phyloP scores from a whole-genome alignment of 2,888 invertebrate species.

The Listrodromus nycthemerus region DNA sequence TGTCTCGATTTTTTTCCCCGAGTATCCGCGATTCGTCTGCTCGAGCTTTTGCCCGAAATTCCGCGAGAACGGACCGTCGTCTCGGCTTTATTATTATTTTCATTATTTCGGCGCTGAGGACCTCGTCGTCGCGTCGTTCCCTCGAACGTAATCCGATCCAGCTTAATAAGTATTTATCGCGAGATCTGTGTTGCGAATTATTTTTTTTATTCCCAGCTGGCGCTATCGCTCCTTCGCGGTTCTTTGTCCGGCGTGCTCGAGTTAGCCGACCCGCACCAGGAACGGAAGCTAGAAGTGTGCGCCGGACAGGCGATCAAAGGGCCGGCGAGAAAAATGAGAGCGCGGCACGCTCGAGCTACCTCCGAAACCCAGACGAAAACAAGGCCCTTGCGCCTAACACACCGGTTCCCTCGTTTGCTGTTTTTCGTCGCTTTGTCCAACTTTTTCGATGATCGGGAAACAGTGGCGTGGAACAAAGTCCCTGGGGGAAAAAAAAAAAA shows the following conservation, averaged over 20 bases:
- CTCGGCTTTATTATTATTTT: constrained; percentile 24
- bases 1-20: constrained; percentile 6
- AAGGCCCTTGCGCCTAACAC: constrained; percentile 20
- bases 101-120: neutral
- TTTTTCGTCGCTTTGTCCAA: constrained; percentile 63
- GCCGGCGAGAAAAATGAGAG: constrained; percentile 69
- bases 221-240: constrained; percentile 37
- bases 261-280: constrained; percentile 46
- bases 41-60: constrained; percentile 22
- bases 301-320: constrained; percentile 67
- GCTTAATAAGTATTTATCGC: constrained; percentile 42
- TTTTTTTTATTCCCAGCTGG: constrained; percentile 37
- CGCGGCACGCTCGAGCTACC: constrained; percentile 53
- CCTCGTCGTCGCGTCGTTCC: constrained; percentile 31
- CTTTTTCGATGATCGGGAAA: constrained; percentile 56
- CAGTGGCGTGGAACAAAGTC: constrained; percentile 43
- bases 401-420: constrained; percentile 33
- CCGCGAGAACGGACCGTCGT: constrained; percentile 16
- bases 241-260: constrained; percentile 40
- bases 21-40: constrained; percentile 34
- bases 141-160: neutral
- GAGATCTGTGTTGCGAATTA: constrained; percentile 21
- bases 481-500: neutral
- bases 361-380: constrained; percentile 51
- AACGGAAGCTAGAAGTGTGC: constrained; percentile 42